Conservation (phyloP, 92 coral and sea anemone species). For the Phenganax subtilis region DNA sequence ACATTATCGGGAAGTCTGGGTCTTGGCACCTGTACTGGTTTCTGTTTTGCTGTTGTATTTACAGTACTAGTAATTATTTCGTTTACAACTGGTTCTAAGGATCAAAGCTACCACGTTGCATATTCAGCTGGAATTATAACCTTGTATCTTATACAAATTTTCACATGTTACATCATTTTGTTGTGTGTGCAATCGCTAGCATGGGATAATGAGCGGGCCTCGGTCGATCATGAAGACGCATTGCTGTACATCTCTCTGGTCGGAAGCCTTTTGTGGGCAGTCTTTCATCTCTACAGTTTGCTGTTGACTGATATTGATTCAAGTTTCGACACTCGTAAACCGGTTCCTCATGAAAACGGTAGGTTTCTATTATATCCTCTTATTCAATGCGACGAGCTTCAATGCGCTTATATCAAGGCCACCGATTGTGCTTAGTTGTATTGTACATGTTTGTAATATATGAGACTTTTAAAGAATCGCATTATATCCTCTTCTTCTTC, state of each 20-base stretch:
- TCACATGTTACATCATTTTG: constrained; percentile 2
- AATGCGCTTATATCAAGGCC: no score
- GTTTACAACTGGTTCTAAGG: neutral
- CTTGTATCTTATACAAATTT: neutral
- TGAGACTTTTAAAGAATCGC: no score
- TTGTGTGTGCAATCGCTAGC: neutral
- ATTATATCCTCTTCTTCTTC: no score
- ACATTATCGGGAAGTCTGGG: neutral
- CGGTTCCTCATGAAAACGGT: neutral
- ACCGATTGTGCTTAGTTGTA: no score
- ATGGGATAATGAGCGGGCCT: neutral
- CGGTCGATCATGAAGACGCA: constrained; percentile 21
- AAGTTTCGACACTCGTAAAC: neutral
- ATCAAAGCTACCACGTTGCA: neutral
- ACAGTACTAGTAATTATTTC: neutral
- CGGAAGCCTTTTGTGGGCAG: constrained; percentile 16
- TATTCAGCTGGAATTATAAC: neutral
- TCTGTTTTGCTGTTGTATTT: neutral
- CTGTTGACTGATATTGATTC: neutral
- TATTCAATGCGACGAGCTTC: no score
- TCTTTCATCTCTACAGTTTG: constrained; percentile 21
- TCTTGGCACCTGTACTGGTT: neutral
- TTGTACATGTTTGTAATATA: no score
- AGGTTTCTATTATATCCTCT: no score
- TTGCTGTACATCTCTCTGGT: constrained; percentile 7